These are phyloP conservation scores for Acanthis flammea DNA, from an alignment of 2,797 vertebrate genomes.

Conservation along the genomic window DNA sequence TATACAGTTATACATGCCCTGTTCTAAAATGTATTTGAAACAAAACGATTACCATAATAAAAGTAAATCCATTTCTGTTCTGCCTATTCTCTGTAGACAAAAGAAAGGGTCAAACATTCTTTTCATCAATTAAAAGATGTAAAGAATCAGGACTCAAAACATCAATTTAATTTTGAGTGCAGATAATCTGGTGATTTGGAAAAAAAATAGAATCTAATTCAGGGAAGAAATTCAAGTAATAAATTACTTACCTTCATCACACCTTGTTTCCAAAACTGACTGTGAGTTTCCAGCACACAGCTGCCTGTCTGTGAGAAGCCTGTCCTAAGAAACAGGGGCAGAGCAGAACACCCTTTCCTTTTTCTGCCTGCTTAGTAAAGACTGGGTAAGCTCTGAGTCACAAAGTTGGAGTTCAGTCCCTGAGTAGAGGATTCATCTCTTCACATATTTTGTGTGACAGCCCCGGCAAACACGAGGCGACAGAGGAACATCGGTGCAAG, in stretches of 20 bases:
- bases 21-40: background rate
- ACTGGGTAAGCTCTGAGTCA: background rate
- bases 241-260: conserved; percentile 68
- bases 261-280: conserved; percentile 65
- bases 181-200: background rate
- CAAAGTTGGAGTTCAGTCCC: accelerated
- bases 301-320: conserved; percentile 70
- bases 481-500: accelerated
- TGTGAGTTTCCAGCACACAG: conserved; percentile 64
- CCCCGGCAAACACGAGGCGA: accelerated
- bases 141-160: background rate
- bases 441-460: accelerated
- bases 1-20: background rate
- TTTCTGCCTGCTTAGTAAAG: background rate
- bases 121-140: background rate
- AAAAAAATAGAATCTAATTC: background rate
- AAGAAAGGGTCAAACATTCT: conserved; percentile 11
- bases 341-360: background rate
- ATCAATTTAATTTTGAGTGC: background rate
- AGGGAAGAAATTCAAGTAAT: background rate
- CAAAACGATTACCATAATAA: conserved; percentile 29
- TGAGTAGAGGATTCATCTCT: accelerated
- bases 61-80: conserved; percentile 25
- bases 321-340: conserved; percentile 47
- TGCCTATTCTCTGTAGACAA: background rate